These are phyloP conservation scores for Tiaroga cobitis DNA, from an alignment of 2,797 vertebrate genomes.

Conservation along the genomic window DNA sequence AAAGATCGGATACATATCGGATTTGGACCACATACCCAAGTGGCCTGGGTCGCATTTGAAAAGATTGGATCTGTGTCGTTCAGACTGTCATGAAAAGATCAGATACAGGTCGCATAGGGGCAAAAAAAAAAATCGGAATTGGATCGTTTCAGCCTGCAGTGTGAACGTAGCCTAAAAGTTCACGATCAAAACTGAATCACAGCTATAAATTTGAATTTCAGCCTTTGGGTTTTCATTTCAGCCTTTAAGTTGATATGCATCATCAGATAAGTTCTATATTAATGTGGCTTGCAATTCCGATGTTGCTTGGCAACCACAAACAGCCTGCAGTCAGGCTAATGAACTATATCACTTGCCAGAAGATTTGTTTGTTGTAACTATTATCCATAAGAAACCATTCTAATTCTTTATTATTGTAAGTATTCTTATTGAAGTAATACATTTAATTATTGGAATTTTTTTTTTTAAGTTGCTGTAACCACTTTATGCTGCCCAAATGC, in stretches of 20 bases:
- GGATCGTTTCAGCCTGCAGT: too few species aligned
- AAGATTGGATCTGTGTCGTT: too few species aligned
- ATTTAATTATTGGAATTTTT: background rate
- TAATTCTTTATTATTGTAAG: conserved; percentile 1
- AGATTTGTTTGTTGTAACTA: conserved; percentile 8
- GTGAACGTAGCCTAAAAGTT: background rate
- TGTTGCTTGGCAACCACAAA: conserved; percentile 18
- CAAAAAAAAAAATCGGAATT: too few species aligned
- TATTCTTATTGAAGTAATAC: background rate
- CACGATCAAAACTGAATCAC: conserved; percentile 5
- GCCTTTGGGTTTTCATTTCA: background rate
- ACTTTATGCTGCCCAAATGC: background rate
- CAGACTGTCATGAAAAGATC: too few species aligned
- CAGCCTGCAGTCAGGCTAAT: conserved; percentile 7
- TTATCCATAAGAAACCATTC: background rate
- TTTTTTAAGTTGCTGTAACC: background rate
- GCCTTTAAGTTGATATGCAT: background rate
- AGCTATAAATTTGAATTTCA: background rate
- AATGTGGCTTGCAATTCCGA: background rate
- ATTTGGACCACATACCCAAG: too few species aligned
- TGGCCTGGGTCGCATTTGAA: too few species aligned
- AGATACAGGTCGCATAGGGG: too few species aligned
- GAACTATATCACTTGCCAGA: conserved; percentile 24
- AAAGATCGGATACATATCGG: too few species aligned
- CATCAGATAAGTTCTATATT: conserved; percentile 2